Evolutionary conservation across 2,113 vertebrate genomes (phyloP).

Genomic region (Psettodes erumei): DNA sequence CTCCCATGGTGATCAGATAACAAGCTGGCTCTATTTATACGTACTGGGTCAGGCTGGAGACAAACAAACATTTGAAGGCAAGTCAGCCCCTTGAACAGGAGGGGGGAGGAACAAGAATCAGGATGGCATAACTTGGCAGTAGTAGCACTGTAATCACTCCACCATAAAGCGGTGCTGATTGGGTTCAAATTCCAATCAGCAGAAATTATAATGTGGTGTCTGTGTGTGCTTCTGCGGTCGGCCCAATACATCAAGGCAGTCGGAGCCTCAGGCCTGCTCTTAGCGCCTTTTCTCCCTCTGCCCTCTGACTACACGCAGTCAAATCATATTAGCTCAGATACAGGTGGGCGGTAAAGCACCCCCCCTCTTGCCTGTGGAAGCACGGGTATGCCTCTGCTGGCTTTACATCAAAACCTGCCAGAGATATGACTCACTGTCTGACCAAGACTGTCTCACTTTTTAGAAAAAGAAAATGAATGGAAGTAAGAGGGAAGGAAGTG

Average conservation of each 20-base stretch:
- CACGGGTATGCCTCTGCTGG: constrained; percentile 15
- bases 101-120: not conserved
- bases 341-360: constrained; percentile 17
- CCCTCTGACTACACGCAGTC: not conserved
- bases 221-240: not conserved
- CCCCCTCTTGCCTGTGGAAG: not conserved
- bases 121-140: not conserved
- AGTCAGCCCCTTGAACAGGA: constrained; percentile 6
- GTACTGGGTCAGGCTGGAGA: constrained; percentile 72
- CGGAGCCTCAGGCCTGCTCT: not conserved
- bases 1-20: constrained; percentile 79
- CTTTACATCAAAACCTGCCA: constrained; percentile 1
- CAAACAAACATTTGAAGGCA: constrained; percentile 49
- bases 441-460: not conserved
- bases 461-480: not conserved
- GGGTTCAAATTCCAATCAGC: constrained; percentile 59
- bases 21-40: constrained; percentile 80
- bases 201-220: not conserved
- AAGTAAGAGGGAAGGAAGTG: no score
- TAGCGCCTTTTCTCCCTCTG: not conserved
- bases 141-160: not conserved
- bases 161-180: constrained; percentile 12
- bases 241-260: not conserved
- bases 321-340: not conserved
- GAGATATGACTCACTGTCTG: not conserved